These are phyloP conservation scores for Psylliodes chrysocephalus DNA, from an alignment of 2,888 invertebrate genomes.

Conservation along the genomic window DNA sequence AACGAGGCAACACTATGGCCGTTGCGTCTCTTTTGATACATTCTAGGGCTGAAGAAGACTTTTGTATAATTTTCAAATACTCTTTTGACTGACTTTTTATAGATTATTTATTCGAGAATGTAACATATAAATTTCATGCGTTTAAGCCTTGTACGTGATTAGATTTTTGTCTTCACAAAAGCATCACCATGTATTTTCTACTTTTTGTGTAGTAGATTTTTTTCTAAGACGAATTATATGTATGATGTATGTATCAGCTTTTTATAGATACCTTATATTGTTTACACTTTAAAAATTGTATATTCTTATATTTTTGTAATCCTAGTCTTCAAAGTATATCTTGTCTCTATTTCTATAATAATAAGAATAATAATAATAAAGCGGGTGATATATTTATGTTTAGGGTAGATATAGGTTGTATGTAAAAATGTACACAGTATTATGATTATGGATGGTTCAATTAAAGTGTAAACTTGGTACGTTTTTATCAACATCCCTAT, in stretches of 20 bases:
- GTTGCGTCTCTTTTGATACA: too few relatives aligned
- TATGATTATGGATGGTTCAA: background rate
- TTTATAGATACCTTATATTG: background rate
- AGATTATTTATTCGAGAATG: background rate
- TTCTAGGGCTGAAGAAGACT: too few relatives aligned
- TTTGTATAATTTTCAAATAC: too few relatives aligned
- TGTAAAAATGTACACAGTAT: slow-evolving; percentile 13
- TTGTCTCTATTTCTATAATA: slow-evolving; percentile 18
- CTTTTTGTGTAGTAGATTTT: background rate
- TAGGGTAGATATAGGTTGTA: slow-evolving; percentile 20
- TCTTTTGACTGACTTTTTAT: slow-evolving; percentile 4
- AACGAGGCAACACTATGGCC: too few relatives aligned
- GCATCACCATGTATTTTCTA: background rate
- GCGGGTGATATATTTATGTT: slow-evolving; percentile 29
- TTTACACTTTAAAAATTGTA: slow-evolving; percentile 12
- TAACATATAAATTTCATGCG: too few relatives aligned
- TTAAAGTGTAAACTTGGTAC: background rate
- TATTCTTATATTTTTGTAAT: slow-evolving; percentile 35
- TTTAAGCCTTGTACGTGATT: background rate
- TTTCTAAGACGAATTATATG: background rate
- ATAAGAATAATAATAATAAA: slow-evolving; percentile 5
- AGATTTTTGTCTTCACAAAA: background rate
- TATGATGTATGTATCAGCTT: background rate
- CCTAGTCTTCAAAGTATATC: slow-evolving; percentile 27
- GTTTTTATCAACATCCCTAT: background rate